Evolutionary conservation across 2,797 vertebrate species (phyloP).

Genomic region (Agapornis canus): DNA sequence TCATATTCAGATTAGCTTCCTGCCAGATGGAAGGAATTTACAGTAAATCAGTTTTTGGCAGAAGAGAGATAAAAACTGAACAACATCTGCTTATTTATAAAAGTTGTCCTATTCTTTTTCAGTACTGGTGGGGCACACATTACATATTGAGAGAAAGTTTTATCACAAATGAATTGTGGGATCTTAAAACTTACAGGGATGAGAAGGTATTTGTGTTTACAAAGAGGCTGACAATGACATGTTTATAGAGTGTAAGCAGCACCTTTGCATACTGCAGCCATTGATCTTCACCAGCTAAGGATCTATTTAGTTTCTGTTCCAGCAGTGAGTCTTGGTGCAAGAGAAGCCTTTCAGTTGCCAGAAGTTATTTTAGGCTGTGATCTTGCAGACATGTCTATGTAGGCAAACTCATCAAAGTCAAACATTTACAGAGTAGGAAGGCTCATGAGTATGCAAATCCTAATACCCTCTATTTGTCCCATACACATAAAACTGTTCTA

Average conservation of each 20-base stretch:
- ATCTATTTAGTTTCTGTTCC: not conserved
- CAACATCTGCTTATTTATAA: slow-evolving; percentile 70
- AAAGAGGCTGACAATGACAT: not conserved
- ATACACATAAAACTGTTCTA: not conserved
- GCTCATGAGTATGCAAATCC: not conserved
- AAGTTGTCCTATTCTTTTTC: slow-evolving; percentile 28
- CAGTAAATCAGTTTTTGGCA: slow-evolving; percentile 77
- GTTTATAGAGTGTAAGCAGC: not conserved
- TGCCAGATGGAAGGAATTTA: slow-evolving; percentile 81
- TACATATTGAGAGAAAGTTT: slow-evolving; percentile 34
- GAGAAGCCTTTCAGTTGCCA: not conserved
- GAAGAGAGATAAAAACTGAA: slow-evolving; percentile 65
- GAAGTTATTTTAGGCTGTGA: not conserved
- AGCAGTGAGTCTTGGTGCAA: not conserved
- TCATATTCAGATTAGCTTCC: slow-evolving; percentile 82
- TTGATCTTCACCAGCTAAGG: not conserved
- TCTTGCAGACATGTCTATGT: not conserved
- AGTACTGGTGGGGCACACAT: not conserved
- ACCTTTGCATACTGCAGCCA: not conserved
- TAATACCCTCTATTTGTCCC: not conserved
- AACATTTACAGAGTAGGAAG: not conserved
- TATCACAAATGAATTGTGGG: not conserved
- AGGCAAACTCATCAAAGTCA: not conserved
- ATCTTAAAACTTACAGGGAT: not conserved
- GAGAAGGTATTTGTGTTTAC: not conserved